Percentiles rank a stretch among this genome's conserved stretches.
Conservation (phyloP, 2,888 invertebrate species). For the Furcula furcula region DNA sequence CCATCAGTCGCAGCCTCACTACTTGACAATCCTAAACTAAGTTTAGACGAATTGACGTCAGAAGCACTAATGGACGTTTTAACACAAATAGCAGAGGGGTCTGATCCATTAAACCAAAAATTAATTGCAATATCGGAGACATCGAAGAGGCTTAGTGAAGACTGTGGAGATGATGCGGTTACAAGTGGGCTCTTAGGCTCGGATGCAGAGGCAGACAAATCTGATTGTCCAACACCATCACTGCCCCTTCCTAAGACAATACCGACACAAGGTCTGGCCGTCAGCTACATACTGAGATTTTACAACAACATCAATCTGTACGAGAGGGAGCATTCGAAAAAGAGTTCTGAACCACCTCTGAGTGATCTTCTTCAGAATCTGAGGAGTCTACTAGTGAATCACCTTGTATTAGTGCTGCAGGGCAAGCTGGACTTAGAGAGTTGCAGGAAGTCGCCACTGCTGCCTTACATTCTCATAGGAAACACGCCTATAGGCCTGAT, state of each 20-base stretch:
- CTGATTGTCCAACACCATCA: conserved; percentile 70
- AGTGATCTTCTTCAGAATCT: conserved; percentile 84
- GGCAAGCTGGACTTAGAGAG: conserved; percentile 77
- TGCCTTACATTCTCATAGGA: conserved; percentile 86
- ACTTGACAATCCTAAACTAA: conserved; percentile 75
- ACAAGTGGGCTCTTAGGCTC: conserved; percentile 55
- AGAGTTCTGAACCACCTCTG: conserved; percentile 87
- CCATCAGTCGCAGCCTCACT: conserved; percentile 79
- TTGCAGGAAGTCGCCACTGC: conserved; percentile 83
- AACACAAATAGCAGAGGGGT: conserved; percentile 79
- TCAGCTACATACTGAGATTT: conserved; percentile 71
- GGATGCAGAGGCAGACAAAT: conserved; percentile 59
- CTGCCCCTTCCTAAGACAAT: conserved; percentile 66
- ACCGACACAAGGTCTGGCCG: conserved; percentile 65
- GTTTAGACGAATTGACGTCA: conserved; percentile 81
- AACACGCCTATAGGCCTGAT: conserved; percentile 88
- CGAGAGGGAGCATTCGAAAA: conserved; percentile 89
- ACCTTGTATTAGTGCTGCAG: conserved; percentile 83
- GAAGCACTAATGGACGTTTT: conserved; percentile 86
- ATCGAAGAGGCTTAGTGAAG: conserved; percentile 70
- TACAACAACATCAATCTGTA: conserved; percentile 88
- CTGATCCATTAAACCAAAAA: conserved; percentile 81
- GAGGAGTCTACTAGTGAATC: conserved; percentile 76
- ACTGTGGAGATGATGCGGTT: conserved; percentile 62
- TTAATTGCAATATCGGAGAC: conserved; percentile 63